These are phyloP conservation scores for Actenoides lindsayi DNA, from an alignment of 2,113 vertebrate species.

Conservation along the genomic window DNA sequence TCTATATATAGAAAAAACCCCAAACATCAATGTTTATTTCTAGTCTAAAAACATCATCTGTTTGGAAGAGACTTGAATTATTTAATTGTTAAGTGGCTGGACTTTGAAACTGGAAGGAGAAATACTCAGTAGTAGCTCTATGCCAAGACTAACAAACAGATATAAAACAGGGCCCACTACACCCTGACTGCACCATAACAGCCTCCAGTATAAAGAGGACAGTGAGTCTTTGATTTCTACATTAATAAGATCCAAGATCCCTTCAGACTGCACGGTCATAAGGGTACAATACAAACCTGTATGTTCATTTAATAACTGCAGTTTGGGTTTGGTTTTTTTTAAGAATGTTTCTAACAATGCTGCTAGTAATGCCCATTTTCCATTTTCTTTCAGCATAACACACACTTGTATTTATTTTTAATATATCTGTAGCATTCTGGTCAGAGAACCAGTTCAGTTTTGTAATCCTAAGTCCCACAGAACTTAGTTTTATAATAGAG, in stretches of 20 bases:
- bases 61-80: not conserved
- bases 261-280: not conserved
- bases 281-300: not conserved
- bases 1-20: not conserved
- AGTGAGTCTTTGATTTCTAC: not conserved
- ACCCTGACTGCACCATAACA: too few relatives aligned
- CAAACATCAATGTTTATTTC: not conserved
- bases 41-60: not conserved
- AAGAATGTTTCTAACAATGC: not conserved
- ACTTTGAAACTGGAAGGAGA: not conserved
- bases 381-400: not conserved
- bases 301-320: not conserved
- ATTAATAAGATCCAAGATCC: not conserved
- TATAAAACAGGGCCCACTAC: fast-evolving
- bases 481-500: not conserved
- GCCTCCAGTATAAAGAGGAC: fast-evolving
- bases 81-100: not conserved
- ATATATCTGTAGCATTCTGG: not conserved
- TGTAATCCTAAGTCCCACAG: not conserved
- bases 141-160: not conserved
- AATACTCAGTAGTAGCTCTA: not conserved
- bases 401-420: not conserved
- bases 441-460: not conserved
- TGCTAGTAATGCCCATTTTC: not conserved
- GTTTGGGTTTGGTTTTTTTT: not conserved